Evolutionary conservation across 2,888 invertebrate species (phyloP).

Genomic region (Platerodrilus igneus): DNA sequence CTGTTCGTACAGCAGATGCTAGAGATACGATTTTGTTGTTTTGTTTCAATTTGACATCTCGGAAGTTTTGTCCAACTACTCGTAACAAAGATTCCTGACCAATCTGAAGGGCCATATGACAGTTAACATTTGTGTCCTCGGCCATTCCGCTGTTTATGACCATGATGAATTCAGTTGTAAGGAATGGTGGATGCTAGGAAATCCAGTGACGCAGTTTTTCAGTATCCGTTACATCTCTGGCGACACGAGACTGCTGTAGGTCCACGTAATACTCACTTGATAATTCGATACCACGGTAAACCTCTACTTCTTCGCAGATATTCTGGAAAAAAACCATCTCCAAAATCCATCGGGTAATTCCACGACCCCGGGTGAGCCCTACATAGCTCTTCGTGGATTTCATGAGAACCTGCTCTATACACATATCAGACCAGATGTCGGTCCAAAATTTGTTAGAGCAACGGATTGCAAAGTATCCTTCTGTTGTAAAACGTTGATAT

Average conservation of each 20-base stretch:
- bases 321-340: slow-evolving; percentile 1
- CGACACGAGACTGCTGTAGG: slow-evolving; percentile 9
- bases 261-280: slow-evolving; percentile 13
- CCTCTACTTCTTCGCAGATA: slow-evolving; percentile 2
- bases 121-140: background rate
- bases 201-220: background rate
- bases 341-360: slow-evolving; percentile 2
- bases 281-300: slow-evolving; percentile 3
- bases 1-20: slow-evolving; percentile 6
- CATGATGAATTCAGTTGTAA: slow-evolving; percentile 1
- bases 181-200: background rate
- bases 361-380: background rate
- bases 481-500: no score
- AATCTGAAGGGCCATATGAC: slow-evolving; percentile 19
- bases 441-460: no score
- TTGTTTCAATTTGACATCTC: slow-evolving; percentile 10
- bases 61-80: slow-evolving; percentile 4
- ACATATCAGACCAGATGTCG: no score
- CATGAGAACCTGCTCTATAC: no score
- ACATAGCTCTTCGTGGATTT: background rate
- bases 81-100: slow-evolving; percentile 6
- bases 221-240: slow-evolving; percentile 5
- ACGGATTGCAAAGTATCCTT: no score
- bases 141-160: background rate
- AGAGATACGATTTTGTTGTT: slow-evolving; percentile 11